These are phyloP conservation scores for Zophobas morio DNA, from an alignment of 1,140 invertebrate species.

Conservation along the genomic window DNA sequence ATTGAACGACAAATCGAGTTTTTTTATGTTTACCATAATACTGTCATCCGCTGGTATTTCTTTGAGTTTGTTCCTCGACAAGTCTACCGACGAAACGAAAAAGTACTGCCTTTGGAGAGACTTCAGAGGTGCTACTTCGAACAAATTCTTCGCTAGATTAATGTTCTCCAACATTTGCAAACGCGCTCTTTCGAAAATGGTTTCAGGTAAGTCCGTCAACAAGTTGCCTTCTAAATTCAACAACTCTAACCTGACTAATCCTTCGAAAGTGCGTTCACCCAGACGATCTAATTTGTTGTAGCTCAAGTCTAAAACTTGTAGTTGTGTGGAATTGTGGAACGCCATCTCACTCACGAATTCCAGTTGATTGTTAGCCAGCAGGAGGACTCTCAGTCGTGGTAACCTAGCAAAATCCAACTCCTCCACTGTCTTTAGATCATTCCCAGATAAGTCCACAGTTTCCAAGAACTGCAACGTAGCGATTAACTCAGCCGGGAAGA, in stretches of 20 bases:
- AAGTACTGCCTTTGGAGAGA: conserved; percentile 87
- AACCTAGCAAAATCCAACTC: conserved; percentile 89
- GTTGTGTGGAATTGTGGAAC: conserved; percentile 91
- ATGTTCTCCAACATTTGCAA: conserved; percentile 87
- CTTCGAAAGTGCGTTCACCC: conserved; percentile 86
- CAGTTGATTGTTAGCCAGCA: conserved; percentile 82
- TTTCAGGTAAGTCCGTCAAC: conserved; percentile 82
- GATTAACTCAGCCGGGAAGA: conserved; percentile 87
- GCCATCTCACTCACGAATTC: conserved; percentile 87
- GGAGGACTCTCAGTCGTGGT: conserved; percentile 77
- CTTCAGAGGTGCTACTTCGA: conserved; percentile 83
- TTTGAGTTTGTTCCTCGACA: conserved; percentile 83
- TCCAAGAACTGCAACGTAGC: conserved; percentile 82
- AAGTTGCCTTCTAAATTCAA: conserved; percentile 84
- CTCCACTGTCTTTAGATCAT: conserved; percentile 82
- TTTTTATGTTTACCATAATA: conserved; percentile 90
- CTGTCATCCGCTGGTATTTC: conserved; percentile 87
- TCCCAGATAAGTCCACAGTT: conserved; percentile 81
- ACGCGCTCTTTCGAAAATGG: conserved; percentile 86
- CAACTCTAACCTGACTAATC: conserved; percentile 80
- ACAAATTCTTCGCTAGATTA: conserved; percentile 83
- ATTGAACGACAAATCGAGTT: conserved; percentile 89
- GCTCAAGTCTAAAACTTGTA: conserved; percentile 83
- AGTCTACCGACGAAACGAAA: conserved; percentile 83
- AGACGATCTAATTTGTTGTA: conserved; percentile 83